phyloP scores from a whole-genome alignment of 2,113 vertebrate genomes.

The Dascyllus trimaculatus region DNA sequence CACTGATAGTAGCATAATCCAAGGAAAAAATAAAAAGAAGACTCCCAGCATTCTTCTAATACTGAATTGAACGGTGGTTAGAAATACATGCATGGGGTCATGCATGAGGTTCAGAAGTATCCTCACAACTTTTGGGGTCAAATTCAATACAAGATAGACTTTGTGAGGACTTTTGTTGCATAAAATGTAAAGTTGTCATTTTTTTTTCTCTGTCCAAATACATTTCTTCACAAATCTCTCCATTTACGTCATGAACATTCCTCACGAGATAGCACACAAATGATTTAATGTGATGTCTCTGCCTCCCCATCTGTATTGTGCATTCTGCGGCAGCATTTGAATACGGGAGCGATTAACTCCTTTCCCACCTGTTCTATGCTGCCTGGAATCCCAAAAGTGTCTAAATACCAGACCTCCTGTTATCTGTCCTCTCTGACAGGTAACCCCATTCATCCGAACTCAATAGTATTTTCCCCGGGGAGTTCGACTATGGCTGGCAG shows the following conservation, averaged over 20 bases:
- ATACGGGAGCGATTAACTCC: constrained; percentile 51
- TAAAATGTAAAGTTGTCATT: background rate
- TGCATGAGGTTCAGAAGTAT: no score
- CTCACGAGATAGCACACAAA: constrained; percentile 22
- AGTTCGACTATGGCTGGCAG: constrained; percentile 57
- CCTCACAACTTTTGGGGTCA: no score
- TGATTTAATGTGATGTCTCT: constrained; percentile 32
- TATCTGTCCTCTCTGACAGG: constrained; percentile 62
- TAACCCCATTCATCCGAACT: constrained; percentile 59
- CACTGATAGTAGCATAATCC: no score
- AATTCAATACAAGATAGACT: no score
- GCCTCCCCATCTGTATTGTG: constrained; percentile 6
- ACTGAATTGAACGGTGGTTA: no score
- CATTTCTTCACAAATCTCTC: constrained; percentile 2
- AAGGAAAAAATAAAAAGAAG: no score
- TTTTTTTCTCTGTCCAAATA: background rate
- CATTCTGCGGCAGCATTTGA: constrained; percentile 37
- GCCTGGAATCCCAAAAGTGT: constrained; percentile 38
- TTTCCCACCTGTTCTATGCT: constrained; percentile 31
- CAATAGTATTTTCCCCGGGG: constrained; percentile 58
- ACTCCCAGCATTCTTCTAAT: no score
- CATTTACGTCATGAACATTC: constrained; percentile 21
- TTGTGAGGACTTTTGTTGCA: background rate
- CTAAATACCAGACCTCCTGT: constrained; percentile 58
- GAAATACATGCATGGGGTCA: no score